Base-by-base conservation (phyloP, 2,113 vertebrate species). In the Coptodon rendalli region DNA sequence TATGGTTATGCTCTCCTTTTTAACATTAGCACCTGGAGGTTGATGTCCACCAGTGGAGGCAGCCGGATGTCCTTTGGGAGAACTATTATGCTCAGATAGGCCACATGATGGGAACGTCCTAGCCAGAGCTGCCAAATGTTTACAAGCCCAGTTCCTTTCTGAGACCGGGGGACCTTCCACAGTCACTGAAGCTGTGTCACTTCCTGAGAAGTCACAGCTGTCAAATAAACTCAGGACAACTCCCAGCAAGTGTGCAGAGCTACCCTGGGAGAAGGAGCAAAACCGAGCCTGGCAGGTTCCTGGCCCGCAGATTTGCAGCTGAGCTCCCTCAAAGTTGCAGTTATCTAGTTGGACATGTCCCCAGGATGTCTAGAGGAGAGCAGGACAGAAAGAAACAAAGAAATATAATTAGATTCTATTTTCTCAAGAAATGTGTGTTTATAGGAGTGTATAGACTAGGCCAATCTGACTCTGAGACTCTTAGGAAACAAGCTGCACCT, bases 271-370 rank as follows among this genome's bases (percentile, higher is more conserved):
- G 91, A 99, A 98, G 85, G 97, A 97, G 90, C 97, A 98, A 93
- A 98, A 99, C 85, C 97, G 98, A 84, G 97, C 97, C 84, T 98
- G 98, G 91, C 97, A 98, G 0, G 97, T 98, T 50, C 97, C 98
- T 0, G 98, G 98, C 0, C 97, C 97, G 0, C 97, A 96, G 84
- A 99, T 92, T 91, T 98, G 97, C 87, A 98, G 92, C 93, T 99
- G 98, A 24, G 97, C 97, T 4, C 97, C 97, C 89, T 98, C 97
- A 17, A 98, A 97, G 93, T 97, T 98, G 95, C 98, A 98, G 91
- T 97, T 98, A 85, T 98, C 97, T 11, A 98, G 95, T 86, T 98
- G 98, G 83, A 98, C 96, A 0, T 98, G 98, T 79, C 98, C 97
- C 36, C 97, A 97, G 9, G 97, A 97, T 4, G 97, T 98, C 98